Percentiles rank a stretch among this genome's conserved stretches.
Evolutionary conservation across 2,797 vertebrate species (phyloP).

Genomic region (Diplodus puntazzo): DNA sequence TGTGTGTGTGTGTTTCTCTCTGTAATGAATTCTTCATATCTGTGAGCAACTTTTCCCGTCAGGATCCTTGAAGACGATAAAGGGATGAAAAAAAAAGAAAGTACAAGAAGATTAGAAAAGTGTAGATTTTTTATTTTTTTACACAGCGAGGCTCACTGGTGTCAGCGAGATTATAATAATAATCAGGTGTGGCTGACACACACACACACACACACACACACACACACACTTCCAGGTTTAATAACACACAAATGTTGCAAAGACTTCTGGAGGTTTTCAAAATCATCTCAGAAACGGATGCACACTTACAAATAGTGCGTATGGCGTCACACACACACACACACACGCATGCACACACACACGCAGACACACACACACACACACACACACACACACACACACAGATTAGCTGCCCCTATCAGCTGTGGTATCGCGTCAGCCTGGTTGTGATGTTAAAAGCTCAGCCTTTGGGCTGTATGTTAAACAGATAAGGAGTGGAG

Average conservation of each 20-base stretch:
- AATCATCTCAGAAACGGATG: constrained; percentile 27
- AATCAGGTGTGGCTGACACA: constrained; percentile 41
- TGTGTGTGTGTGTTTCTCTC: background rate
- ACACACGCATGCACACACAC: constrained; percentile 5
- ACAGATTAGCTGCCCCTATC: constrained; percentile 60
- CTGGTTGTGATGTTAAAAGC: constrained; percentile 75
- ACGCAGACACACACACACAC: background rate
- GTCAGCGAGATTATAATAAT: constrained; percentile 40
- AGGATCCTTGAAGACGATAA: constrained; percentile 37
- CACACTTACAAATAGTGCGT: constrained; percentile 3
- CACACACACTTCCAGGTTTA: background rate
- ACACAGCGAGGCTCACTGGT: constrained; percentile 6
- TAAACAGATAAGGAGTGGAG: constrained; percentile 75
- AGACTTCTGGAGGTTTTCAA: constrained; percentile 2
- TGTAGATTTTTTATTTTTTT: constrained; percentile 14
- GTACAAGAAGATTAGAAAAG: constrained; percentile 42
- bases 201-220: constrained; percentile 4
- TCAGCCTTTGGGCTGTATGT: constrained; percentile 76
- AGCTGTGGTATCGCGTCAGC: constrained; percentile 58
- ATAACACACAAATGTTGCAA: background rate
- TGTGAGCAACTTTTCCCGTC: constrained; percentile 18
- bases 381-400: constrained; percentile 36
- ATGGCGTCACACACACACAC: background rate
- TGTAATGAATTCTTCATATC: constrained; percentile 27
- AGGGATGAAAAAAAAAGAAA: constrained; percentile 29